Evolutionary conservation across 2,888 invertebrate genomes (phyloP), one percentile per base, ranked within the genome.

Genomic region (Drosophila putrida): DNA sequence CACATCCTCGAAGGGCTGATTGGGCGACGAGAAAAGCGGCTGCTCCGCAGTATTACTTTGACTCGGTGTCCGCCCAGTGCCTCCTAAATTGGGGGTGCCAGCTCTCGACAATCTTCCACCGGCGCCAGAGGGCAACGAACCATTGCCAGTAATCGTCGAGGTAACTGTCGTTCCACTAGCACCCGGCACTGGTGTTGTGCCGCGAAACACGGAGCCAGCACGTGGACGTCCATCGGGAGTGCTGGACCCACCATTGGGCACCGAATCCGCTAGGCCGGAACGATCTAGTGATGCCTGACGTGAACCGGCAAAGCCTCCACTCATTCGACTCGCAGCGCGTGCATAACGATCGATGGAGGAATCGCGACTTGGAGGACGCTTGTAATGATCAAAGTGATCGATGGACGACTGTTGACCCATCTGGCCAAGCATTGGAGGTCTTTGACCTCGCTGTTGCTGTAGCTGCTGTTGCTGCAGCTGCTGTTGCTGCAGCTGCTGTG

Each of bases 331-430:
- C 53, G 95, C 94, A 27, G 96, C 95, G 71, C 96, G 94, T 5
- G 95, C 95, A 90, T 96, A 96, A 70, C 96, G 94, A 93, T 97
- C 97, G 47, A 97, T 96, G 81, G 97, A 97, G 69, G 96, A 95
- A 91, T 97, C 97, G 90, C 97, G 94, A 93, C 97, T 97, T 0
- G 97, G 97, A 57, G 97, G 97, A 91, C 97, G 94, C 92, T 97
- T 97, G 92, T 98, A 98, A 91, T 98, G 98, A 92, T 98, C 98
- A 91, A 98, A 97, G 90, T 97, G 97, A 92, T 98, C 97, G 90
- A 97, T 97, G 82, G 96, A 96, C 10, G 96, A 94, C 93, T 95
- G 94, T 44, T 90, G 92, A 28, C 90, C 90, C 51, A 81, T 88
- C 71, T 91, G 90, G 15, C 92, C 90, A 31, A 93, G 76, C 90